Percentiles rank a stretch among this genome's conserved stretches.
Evolutionary conservation across 2,797 vertebrate genomes (phyloP).

Genomic region (Characodon lateralis): DNA sequence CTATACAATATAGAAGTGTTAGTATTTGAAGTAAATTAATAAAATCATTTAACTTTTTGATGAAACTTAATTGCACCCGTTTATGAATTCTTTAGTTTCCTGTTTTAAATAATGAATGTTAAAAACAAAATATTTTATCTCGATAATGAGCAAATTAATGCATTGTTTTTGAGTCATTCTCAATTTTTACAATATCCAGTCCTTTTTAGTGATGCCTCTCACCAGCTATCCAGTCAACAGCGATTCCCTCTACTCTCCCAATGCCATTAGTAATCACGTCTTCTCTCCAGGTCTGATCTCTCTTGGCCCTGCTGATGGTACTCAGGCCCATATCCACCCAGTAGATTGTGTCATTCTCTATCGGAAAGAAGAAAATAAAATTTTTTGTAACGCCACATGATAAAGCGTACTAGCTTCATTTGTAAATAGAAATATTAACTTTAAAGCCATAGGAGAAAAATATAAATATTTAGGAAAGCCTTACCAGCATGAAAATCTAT

Average conservation of each 20-base stretch:
- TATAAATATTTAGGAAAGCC: background rate
- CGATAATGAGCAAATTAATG: background rate
- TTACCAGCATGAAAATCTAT: slow-evolving; percentile 97
- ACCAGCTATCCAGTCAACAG: slow-evolving; percentile 97
- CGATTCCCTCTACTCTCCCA: slow-evolving; percentile 94
- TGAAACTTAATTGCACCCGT: background rate
- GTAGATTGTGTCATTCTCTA: slow-evolving; percentile 95
- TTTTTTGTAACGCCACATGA: background rate
- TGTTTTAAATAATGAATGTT: background rate
- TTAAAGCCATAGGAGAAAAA: background rate
- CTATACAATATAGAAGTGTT: background rate
- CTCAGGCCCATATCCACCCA: slow-evolving; percentile 98
- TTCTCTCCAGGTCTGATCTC: slow-evolving; percentile 97
- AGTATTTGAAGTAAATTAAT: background rate
- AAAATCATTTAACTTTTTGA: background rate
- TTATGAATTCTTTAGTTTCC: background rate
- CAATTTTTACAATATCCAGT: background rate
- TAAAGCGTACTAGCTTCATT: background rate
- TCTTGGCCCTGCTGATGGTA: slow-evolving; percentile 92
- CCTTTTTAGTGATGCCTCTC: slow-evolving; percentile 20
- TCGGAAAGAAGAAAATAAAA: slow-evolving; percentile 4
- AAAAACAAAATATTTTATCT: background rate
- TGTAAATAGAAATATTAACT: background rate
- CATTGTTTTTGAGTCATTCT: background rate
- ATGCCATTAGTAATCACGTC: slow-evolving; percentile 92